Conservation (phyloP, 2,113 vertebrate species). For the Brachypteracias leptosomus region DNA sequence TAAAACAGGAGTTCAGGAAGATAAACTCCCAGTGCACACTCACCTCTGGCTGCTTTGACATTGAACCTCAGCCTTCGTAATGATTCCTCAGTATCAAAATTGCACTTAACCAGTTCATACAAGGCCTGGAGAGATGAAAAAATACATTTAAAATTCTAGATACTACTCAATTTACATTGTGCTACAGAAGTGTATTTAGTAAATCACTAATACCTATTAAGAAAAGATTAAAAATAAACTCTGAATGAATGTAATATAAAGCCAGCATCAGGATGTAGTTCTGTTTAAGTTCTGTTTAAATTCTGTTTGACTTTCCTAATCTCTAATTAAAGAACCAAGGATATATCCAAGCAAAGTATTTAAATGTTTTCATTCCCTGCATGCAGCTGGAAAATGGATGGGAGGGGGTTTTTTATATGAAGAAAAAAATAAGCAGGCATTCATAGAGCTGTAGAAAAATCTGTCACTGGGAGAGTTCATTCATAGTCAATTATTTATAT, state of each 20-base stretch:
- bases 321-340: not conserved
- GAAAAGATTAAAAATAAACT: not conserved
- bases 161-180: not conserved
- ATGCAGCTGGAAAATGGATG: not conserved
- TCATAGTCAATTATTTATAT: not conserved
- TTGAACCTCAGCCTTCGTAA: conserved; percentile 90
- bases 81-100: conserved; percentile 94
- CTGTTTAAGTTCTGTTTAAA: too few species aligned
- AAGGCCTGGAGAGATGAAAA: conserved; percentile 80
- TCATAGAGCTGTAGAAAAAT: not conserved
- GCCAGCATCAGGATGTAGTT: not conserved
- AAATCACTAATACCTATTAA: not conserved
- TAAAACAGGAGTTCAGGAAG: rapidly evolving
- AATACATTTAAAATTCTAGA: not conserved
- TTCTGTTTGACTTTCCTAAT: not conserved
- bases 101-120: conserved; percentile 96
- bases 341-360: not conserved
- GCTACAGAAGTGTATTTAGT: not conserved
- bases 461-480: not conserved
- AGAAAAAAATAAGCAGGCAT: not conserved
- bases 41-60: conserved; percentile 94
- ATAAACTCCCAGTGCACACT: not conserved
- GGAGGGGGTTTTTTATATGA: rapidly evolving
- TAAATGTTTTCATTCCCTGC: not conserved
- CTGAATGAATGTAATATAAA: not conserved